Evolutionary conservation across 2,113 vertebrate genomes (phyloP), one percentile per base, ranked within the genome.

Genomic region (Ariopsis seemanni): DNA sequence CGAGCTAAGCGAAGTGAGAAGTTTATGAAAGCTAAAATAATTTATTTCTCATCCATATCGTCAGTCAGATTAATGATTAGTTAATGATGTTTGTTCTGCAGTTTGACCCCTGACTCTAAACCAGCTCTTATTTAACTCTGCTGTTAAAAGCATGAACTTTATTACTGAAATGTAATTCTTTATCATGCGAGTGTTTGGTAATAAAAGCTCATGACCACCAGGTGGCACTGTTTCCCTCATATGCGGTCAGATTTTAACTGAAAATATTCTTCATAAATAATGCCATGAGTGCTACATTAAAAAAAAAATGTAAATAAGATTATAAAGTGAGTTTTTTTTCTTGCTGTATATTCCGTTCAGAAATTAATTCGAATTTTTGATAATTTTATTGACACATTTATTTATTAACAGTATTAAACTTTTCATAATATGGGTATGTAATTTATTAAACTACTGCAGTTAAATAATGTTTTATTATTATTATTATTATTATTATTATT

Each of bases 151-250:
- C 42, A 42, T 42, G 42, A 42, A 42, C 42, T 42, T 42, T 42
- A 42, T 42, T 42, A 42, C 42, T 42, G 42, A 42, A 42, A 42
- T 17, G n/a, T n/a, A 22, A 15, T 10, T 2, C 58, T 82, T 20
- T 48, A 62, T 62, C 27, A 63, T 18, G 0, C 9, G 7, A 17
- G 25, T 62, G 27, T 9, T 27, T 27, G 72, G 69, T 63, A 30
- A 18, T 77, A 55, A 11, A 42, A 50, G 27, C 78, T 83, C 9
- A 14, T 48, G 83, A 14, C 92, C 94, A 93, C 92, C 82, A 92
- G 93, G 84, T 93, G 86, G 55, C 88, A 85, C 72, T 72, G 72
- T 86, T 80, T 80, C 27, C 34, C 25, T 15, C 12, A 75, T 14
- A 48, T 34, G 25, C 18, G 1, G 5, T 85, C 71, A 50, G 7